Conservation (phyloP, 2,888 invertebrate species). For the Morinoia aosen region DNA sequence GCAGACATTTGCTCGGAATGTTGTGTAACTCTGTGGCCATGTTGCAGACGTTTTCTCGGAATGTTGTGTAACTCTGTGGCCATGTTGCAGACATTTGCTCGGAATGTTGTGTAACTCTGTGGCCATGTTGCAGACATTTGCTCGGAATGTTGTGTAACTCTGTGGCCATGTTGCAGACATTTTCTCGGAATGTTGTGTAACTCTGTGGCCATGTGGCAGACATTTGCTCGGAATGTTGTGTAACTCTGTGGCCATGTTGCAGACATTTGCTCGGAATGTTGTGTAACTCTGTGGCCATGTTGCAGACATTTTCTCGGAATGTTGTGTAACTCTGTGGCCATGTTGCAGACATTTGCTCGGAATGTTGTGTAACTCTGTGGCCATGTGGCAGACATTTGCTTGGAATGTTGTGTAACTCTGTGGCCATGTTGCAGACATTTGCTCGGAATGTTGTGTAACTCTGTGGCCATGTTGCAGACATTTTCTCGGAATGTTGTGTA, state of each 20-base stretch:
- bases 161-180: slow-evolving; percentile 77
- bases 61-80: neutral
- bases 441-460: neutral
- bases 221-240: slow-evolving; percentile 71
- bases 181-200: neutral
- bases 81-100: slow-evolving; percentile 77
- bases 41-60: slow-evolving; percentile 76
- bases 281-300: neutral
- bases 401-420: neutral
- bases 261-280: slow-evolving; percentile 77
- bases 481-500: no score
- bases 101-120: neutral
- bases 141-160: neutral
- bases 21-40: neutral
- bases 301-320: slow-evolving; percentile 77
- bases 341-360: slow-evolving; percentile 77
- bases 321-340: neutral
- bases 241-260: slow-evolving; percentile 63
- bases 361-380: neutral
- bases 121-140: slow-evolving; percentile 77
- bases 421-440: slow-evolving; percentile 77
- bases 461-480: slow-evolving; percentile 77
- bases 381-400: slow-evolving; percentile 77
- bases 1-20: slow-evolving; percentile 77
- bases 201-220: slow-evolving; percentile 75